Base-by-base conservation (phyloP, 1,140 invertebrate genomes). In the Plodia interpunctella region DNA sequence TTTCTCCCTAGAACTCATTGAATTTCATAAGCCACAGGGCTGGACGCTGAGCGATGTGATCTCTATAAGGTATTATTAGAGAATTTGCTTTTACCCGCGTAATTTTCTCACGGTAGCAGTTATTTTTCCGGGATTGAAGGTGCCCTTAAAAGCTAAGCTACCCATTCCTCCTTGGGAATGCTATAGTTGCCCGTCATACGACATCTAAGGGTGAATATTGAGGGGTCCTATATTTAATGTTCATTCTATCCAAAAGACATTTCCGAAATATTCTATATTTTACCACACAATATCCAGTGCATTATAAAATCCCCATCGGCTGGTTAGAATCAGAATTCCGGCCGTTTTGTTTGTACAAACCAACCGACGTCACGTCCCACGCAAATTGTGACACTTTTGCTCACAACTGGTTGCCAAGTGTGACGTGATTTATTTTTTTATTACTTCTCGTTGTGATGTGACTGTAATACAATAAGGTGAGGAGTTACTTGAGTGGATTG, bases 321-420 rank as follows among this genome's bases (percentile, higher is more conserved):
- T 44, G 38, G 13, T 44, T 17, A 17, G 13, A 44, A 15, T 17
- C 13, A 5, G 38, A 44, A 44, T 44, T 44, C 51, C 19, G 21
- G 51, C 51, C 51, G 25, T 53, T 53, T 53, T 53, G 51, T 25
- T n/a, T 21, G 51, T 20, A 17, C 38, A 44, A 44, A 44, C 38
- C 20, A 21, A 25, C 13, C 51, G 51, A 11, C 51, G 51, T 53
- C 51, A 53, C 51, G 51, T 53, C 9, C n/a, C 19, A 15, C 10
- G 21, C 51, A 53, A 53, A 53, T 53, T 53, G 51, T 53, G 51
- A 15, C 51, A 53, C 51, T 25, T 53, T 53, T 53, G 51, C 51
- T 21, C 51, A 25, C 38, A 44, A 44, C 51, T 13, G 51, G 13
- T 13, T 25, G 20, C 4, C 49, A 51, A 18, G 49, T 51, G 49